phyloP scores from a whole-genome alignment of 2,113 vertebrate species.

The Protomyctophum bolini region DNA sequence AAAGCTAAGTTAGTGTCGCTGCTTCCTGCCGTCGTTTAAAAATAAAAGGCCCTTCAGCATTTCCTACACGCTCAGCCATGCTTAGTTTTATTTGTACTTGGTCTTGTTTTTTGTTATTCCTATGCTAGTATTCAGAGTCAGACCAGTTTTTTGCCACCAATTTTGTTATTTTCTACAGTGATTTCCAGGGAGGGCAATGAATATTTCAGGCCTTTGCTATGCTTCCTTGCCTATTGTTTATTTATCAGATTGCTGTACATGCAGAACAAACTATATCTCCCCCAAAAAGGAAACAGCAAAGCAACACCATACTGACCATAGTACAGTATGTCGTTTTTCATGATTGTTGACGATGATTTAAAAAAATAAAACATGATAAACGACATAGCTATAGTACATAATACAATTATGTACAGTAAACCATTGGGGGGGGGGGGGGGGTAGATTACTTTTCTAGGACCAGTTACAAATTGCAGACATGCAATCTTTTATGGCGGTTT shows the following conservation, averaged over 20 bases:
- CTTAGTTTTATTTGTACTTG: conserved; percentile 15
- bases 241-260: conserved; percentile 67
- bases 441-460: no score
- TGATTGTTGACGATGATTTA: no score
- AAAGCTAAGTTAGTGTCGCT: no score
- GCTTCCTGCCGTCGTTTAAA: no score
- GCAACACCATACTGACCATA: background rate
- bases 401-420: no score
- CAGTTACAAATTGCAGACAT: no score
- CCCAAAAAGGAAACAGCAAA: conserved; percentile 32
- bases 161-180: conserved; percentile 32
- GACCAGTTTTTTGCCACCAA: background rate
- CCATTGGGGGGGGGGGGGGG: no score
- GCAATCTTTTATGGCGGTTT: no score
- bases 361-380: background rate
- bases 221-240: conserved; percentile 73
- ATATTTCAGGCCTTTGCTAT: conserved; percentile 74
- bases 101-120: conserved; percentile 21
- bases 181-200: conserved; percentile 65
- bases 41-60: no score
- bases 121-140: conserved; percentile 8
- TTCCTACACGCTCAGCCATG: no score
- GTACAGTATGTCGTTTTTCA: no score
- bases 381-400: background rate
- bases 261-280: conserved; percentile 57